A percentile compares a stretch with the other conserved stretches of the same genome.
Conservation (phyloP, 2,113 vertebrate species). For the Felis catus region F.catus_Fca126_mat1.0 CM031421.1:27841001-27841500, state of each 20-base stretch:
- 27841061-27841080: neutral
- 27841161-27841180: neutral
- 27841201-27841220: neutral
- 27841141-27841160: neutral
- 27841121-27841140: neutral
- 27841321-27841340: neutral
- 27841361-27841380: neutral
- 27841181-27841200: neutral
- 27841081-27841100: neutral
- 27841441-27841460: neutral
- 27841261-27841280: neutral
- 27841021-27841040: neutral
- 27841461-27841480: neutral
- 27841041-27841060: too few relatives aligned
- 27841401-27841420: neutral
- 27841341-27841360: neutral
- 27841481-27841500: neutral
- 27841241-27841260: neutral
- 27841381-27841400: neutral
- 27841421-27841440: too few relatives aligned
- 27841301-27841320: neutral
- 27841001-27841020: neutral
- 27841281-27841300: neutral
- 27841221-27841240: neutral
- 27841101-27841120: neutral